These are phyloP conservation scores for Ateles fusciceps DNA, from an alignment of 2,797 vertebrate genomes.

Conservation along the genomic window DNA sequence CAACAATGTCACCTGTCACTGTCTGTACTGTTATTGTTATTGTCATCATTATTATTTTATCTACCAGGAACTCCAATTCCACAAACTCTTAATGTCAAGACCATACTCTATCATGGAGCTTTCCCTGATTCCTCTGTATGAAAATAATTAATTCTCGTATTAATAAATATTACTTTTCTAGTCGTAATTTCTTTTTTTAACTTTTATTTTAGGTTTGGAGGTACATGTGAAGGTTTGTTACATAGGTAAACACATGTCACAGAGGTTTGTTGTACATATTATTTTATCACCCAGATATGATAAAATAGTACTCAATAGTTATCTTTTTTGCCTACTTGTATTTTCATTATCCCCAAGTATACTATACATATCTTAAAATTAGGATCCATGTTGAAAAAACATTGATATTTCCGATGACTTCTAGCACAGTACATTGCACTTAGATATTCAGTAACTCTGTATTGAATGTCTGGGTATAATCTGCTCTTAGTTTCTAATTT, in stretches of 20 bases:
- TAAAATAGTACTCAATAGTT: neutral
- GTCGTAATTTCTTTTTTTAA: neutral
- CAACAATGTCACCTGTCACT: neutral
- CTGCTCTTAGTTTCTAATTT: conserved; percentile 7
- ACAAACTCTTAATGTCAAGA: neutral
- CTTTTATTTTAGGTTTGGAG: neutral
- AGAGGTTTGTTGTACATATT: neutral
- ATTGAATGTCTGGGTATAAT: neutral
- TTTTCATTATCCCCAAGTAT: neutral
- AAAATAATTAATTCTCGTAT: neutral
- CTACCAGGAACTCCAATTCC: neutral
- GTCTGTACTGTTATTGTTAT: neutral
- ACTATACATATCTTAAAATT: neutral
- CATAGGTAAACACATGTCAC: neutral
- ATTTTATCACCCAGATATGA: neutral
- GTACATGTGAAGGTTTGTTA: neutral
- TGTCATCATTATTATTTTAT: neutral
- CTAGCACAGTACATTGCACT: neutral
- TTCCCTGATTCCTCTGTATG: neutral
- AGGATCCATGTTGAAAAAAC: neutral
- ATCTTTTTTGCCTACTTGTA: neutral
- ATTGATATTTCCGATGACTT: neutral
- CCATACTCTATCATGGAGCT: neutral
- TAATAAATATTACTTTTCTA: neutral
- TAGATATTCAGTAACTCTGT: neutral